Evolutionary conservation across 2,113 vertebrate species (phyloP).

Genomic region (Microtus oregoni): DNA sequence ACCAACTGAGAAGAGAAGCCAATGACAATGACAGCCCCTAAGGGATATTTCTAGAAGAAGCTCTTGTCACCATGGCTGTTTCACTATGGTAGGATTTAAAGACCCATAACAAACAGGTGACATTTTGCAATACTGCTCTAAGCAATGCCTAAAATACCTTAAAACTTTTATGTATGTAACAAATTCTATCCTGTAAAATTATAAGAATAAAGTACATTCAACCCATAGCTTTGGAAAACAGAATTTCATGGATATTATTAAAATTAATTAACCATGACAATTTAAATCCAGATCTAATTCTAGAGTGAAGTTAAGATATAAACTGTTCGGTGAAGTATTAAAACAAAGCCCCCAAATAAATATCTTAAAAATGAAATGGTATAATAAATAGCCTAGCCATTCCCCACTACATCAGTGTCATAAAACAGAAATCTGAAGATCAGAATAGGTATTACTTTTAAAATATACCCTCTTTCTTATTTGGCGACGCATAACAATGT

Average conservation of each 20-base stretch:
- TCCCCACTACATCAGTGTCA: background rate
- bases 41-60: background rate
- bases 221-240: constrained; percentile 47
- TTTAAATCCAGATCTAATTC: constrained; percentile 53
- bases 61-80: background rate
- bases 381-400: constrained; percentile 32
- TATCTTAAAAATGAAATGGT: constrained; percentile 15
- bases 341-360: constrained; percentile 19
- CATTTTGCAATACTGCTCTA: background rate
- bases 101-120: background rate
- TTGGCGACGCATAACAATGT: background rate
- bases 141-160: background rate
- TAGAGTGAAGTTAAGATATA: background rate
- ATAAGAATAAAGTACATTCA: constrained; percentile 9
- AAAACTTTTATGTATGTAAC: constrained; percentile 30
- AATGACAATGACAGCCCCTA: background rate
- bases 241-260: constrained; percentile 57
- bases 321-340: background rate
- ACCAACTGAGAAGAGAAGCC: background rate
- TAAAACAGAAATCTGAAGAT: background rate
- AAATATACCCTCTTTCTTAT: background rate
- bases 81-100: background rate
- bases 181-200: constrained; percentile 40
- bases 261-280: constrained; percentile 50
- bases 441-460: background rate